phyloP scores from a whole-genome alignment of 37 sponge, comb jelly and placozoan genomes.

The Hexactinellida sp. region DNA sequence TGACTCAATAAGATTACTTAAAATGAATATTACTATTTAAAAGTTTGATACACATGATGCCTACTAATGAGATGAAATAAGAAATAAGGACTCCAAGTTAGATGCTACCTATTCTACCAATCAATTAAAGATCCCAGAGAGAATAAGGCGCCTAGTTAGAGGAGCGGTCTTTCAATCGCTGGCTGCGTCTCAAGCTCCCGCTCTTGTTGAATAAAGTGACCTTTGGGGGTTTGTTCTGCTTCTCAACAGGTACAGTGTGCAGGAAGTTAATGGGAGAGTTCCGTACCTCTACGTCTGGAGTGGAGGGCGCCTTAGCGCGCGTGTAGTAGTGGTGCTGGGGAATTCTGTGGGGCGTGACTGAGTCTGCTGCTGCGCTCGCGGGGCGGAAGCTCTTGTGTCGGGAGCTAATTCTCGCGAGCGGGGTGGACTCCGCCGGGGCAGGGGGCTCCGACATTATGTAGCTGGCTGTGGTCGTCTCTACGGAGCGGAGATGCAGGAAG shows the following conservation, averaged over 20 bases:
- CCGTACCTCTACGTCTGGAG: background rate
- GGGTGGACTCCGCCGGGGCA: background rate
- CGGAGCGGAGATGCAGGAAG: background rate
- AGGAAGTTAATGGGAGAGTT: background rate
- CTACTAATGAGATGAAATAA: background rate
- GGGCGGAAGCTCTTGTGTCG: background rate
- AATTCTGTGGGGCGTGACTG: background rate
- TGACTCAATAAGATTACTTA: background rate
- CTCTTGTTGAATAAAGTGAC: conserved; percentile 17
- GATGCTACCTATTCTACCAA: background rate
- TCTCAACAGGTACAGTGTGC: background rate
- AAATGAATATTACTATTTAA: background rate
- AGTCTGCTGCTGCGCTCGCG: background rate
- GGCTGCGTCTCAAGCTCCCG: background rate
- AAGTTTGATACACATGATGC: background rate
- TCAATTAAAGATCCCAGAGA: background rate
- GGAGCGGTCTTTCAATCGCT: background rate
- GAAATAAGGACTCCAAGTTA: background rate
- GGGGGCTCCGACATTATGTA: background rate
- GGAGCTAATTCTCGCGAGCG: background rate
- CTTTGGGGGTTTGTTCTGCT: background rate
- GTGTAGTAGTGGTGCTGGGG: conserved; percentile 1
- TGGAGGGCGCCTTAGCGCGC: background rate
- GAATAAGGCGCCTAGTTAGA: background rate
- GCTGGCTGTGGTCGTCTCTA: background rate